phyloP scores from a whole-genome alignment of 92 coral and sea anemone genomes.

The Palythoa heliodiscus region DNA sequence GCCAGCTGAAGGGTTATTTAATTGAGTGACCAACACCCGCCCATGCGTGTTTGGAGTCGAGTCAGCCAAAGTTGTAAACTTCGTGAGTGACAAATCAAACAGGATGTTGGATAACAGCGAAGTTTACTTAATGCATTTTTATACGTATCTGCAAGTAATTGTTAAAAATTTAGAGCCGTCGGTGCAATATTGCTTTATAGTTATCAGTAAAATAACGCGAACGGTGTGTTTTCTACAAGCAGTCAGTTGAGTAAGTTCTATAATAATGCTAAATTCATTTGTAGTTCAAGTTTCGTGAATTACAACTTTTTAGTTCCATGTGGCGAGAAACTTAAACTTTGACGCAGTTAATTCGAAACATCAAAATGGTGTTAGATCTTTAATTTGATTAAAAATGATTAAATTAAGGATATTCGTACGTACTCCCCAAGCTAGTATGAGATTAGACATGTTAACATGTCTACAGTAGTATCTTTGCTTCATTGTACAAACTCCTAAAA shows the following conservation, averaged over 20 bases:
- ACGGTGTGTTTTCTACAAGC: background rate
- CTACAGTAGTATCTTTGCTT: too few species aligned
- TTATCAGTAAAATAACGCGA: background rate
- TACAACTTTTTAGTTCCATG: background rate
- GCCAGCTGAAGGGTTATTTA: conserved; percentile 11
- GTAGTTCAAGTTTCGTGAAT: background rate
- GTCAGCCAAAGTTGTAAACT: background rate
- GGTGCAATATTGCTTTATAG: background rate
- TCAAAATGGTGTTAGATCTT: background rate
- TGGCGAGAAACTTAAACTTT: background rate
- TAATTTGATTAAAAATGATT: too few species aligned
- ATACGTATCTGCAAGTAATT: background rate
- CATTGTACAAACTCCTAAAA: too few species aligned
- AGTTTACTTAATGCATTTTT: conserved; percentile 13
- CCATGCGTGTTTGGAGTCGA: conserved; percentile 15
- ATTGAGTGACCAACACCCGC: conserved; percentile 37
- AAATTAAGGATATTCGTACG: background rate
- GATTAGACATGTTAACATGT: background rate
- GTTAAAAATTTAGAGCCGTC: background rate
- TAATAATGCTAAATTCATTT: background rate
- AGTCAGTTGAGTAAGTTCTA: background rate
- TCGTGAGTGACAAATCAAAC: conserved; percentile 21
- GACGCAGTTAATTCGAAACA: background rate
- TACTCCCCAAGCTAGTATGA: background rate
- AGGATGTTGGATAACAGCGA: background rate